phyloP scores from a whole-genome alignment of 1,140 invertebrate genomes.

The Gryllus bimaculatus region DNA sequence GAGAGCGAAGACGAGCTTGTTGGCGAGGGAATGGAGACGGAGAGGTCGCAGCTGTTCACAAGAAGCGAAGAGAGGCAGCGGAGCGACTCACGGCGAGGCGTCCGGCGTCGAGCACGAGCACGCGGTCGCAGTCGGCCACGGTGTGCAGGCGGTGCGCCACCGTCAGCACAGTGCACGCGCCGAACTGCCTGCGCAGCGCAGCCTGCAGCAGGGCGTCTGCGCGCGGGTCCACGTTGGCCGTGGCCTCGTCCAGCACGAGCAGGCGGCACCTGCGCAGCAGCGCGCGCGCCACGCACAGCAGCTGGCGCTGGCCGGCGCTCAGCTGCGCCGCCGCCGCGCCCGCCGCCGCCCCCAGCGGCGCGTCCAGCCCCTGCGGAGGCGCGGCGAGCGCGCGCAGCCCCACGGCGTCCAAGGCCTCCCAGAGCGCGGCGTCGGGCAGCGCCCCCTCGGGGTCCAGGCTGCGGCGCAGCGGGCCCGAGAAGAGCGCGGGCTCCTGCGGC shows the following conservation, averaged over 20 bases:
- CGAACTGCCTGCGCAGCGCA: background rate
- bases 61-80: no score
- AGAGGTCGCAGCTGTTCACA: no score
- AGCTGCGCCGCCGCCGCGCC: conserved; percentile 50
- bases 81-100: conserved; percentile 27
- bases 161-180: conserved; percentile 32
- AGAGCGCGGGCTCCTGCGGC: conserved; percentile 70
- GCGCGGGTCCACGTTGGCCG: background rate
- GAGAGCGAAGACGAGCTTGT: no score
- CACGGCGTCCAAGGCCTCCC: conserved; percentile 60
- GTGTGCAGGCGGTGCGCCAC: conserved; percentile 38
- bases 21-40: no score
- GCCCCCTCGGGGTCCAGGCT: conserved; percentile 77
- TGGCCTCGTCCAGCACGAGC: background rate
- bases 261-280: conserved; percentile 44
- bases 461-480: conserved; percentile 72
- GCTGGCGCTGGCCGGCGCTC: conserved; percentile 76
- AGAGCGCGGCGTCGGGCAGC: conserved; percentile 63
- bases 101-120: conserved; percentile 33
- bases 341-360: no score
- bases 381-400: conserved; percentile 18
- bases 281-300: conserved; percentile 78
- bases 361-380: background rate
- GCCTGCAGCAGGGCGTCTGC: background rate
- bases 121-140: conserved; percentile 30